Evolutionary conservation across 2,888 invertebrate species (phyloP).

Genomic region (Sarcophaga caerulescens): DNA sequence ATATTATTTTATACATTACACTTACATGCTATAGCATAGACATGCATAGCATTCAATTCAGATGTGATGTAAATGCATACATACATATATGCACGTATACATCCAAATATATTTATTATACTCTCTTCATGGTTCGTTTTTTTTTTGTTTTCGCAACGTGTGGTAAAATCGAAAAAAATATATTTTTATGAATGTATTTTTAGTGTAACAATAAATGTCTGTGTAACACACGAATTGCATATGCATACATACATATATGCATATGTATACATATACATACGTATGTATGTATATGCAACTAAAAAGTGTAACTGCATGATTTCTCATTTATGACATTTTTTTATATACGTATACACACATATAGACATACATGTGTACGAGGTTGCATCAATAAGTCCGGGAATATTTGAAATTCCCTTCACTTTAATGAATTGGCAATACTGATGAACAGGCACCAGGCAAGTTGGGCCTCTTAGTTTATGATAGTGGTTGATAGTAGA

Average conservation of each 20-base stretch:
- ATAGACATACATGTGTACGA: neutral
- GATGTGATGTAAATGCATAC: neutral
- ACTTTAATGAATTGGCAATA: too few species aligned
- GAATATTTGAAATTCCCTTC: too few species aligned
- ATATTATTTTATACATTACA: neutral
- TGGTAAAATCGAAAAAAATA: neutral
- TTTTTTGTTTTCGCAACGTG: neutral
- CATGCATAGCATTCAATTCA: conserved; percentile 12
- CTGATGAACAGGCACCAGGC: too few species aligned
- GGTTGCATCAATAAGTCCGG: too few species aligned
- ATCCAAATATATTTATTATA: neutral
- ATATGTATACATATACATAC: neutral
- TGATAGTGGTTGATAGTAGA: too few species aligned
- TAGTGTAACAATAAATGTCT: conserved; percentile 21
- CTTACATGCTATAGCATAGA: neutral
- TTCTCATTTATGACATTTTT: conserved; percentile 67
- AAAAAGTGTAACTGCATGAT: conserved; percentile 60
- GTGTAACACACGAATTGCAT: neutral
- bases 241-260: neutral
- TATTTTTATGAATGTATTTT: conserved; percentile 9
- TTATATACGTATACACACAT: neutral
- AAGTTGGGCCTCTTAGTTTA: too few species aligned
- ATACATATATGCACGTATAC: neutral
- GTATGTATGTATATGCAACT: neutral
- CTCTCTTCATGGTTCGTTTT: neutral